phyloP scores from a whole-genome alignment of 1,140 invertebrate genomes.

The Drosophila pseudoananassae region DNA sequence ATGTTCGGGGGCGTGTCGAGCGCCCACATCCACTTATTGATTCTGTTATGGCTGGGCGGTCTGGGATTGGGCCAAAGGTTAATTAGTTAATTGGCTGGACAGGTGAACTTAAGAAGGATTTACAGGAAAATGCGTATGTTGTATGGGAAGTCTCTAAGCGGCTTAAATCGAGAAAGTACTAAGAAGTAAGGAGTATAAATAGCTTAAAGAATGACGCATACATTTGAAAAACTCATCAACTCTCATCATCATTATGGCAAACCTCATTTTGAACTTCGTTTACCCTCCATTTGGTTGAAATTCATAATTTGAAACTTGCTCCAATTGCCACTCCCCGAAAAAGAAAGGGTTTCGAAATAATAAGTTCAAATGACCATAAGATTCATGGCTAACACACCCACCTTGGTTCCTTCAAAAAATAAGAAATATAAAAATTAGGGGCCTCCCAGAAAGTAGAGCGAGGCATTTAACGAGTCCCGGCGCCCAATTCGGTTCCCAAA shows the following conservation, averaged over 20 bases:
- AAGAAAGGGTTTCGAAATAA: conserved; percentile 24
- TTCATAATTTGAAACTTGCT: conserved; percentile 48
- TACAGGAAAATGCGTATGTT: background rate
- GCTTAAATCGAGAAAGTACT: background rate
- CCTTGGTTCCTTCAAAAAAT: background rate
- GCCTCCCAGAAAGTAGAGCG: conserved; percentile 55
- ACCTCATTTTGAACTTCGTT: conserved; percentile 23
- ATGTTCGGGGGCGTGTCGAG: conserved; percentile 55
- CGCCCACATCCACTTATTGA: conserved; percentile 70
- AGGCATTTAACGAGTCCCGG: conserved; percentile 26
- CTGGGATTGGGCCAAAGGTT: conserved; percentile 55
- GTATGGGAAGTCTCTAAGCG: background rate
- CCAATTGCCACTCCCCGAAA: conserved; percentile 47
- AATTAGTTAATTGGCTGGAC: conserved; percentile 71
- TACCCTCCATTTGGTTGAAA: conserved; percentile 41
- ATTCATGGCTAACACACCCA: conserved; percentile 54
- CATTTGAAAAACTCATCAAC: conserved; percentile 4
- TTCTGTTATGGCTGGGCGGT: conserved; percentile 39
- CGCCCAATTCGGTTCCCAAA: conserved; percentile 57
- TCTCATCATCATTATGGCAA: conserved; percentile 45
- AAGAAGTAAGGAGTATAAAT: background rate
- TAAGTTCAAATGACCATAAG: conserved; percentile 16
- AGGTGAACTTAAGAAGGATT: conserved; percentile 26
- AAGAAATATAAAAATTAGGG: conserved; percentile 11
- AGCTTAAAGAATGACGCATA: conserved; percentile 6